These are phyloP conservation scores for Ophion ellenae DNA, from an alignment of 2,888 invertebrate species.

Conservation along the genomic window DNA sequence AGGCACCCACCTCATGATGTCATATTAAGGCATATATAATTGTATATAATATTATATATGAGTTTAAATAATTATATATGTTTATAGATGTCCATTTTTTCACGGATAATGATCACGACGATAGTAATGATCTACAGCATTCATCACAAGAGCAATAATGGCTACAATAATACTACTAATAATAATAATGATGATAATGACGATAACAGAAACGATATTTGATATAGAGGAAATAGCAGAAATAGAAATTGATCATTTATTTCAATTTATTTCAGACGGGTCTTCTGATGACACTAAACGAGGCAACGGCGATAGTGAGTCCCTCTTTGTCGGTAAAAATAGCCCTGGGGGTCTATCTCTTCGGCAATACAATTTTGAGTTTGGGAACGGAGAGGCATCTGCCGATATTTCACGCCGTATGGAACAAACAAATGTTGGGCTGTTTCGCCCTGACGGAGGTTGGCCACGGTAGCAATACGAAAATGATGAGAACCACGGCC, in stretches of 20 bases:
- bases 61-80: too few relatives aligned
- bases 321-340: slow-evolving; percentile 92
- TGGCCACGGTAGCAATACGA: slow-evolving; percentile 95
- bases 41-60: too few relatives aligned
- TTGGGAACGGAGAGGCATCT: slow-evolving; percentile 91
- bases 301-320: slow-evolving; percentile 89
- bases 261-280: slow-evolving; percentile 85
- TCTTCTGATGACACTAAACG: slow-evolving; percentile 90
- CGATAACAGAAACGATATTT: slow-evolving; percentile 23
- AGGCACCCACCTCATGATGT: too few relatives aligned
- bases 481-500: slow-evolving; percentile 93
- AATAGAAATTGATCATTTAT: not conserved
- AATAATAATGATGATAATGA: not conserved
- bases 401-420: slow-evolving; percentile 88
- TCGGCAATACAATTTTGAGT: slow-evolving; percentile 90
- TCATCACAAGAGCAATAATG: too few relatives aligned
- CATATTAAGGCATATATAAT: too few relatives aligned
- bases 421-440: slow-evolving; percentile 88
- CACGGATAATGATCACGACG: too few relatives aligned
- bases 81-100: too few relatives aligned
- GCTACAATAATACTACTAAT: too few relatives aligned
- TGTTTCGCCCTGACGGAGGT: slow-evolving; percentile 96
- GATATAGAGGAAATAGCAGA: not conserved
- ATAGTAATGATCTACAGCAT: too few relatives aligned
- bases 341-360: slow-evolving; percentile 90